A percentile compares a stretch with the other conserved stretches of the same genome.
Evolutionary conservation across 23 tunicate species (phyloP).

Genomic region (Oikopleura dioica): DNA sequence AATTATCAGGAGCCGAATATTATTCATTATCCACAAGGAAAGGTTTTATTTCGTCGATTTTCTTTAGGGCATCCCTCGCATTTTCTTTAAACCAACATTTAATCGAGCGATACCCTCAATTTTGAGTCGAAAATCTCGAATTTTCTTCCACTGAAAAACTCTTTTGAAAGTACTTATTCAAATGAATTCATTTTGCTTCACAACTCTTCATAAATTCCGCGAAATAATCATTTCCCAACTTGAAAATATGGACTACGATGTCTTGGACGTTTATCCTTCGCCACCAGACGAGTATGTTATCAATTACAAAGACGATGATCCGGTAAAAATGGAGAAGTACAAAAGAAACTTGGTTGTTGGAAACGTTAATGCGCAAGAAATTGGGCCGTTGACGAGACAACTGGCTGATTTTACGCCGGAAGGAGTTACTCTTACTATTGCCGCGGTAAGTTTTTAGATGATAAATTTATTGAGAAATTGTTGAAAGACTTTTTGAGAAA

Average conservation of each 20-base stretch:
- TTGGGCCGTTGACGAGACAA: neutral
- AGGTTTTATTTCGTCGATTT: no score
- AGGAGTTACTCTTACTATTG: neutral
- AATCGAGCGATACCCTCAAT: no score
- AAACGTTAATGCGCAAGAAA: neutral
- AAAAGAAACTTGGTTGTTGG: neutral
- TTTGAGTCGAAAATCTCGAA: no score
- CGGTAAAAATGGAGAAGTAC: neutral
- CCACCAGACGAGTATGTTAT: neutral
- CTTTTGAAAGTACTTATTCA: neutral
- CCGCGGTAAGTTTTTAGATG: neutral
- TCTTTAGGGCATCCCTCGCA: no score
- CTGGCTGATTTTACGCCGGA: neutral
- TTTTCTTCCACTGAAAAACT: no score
- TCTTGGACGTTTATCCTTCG: neutral
- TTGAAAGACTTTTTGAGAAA: neutral
- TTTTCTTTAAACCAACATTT: no score
- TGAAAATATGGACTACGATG: neutral
- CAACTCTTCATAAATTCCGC: neutral
- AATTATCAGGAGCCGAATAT: neutral
- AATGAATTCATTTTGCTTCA: neutral
- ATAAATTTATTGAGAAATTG: neutral
- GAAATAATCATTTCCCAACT: neutral
- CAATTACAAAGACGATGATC: neutral
- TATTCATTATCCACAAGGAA: neutral